Evolutionary conservation across 2,797 vertebrate genomes (phyloP), one percentile per base, ranked within the genome.

Genomic region (Micrastur ruficollis): DNA sequence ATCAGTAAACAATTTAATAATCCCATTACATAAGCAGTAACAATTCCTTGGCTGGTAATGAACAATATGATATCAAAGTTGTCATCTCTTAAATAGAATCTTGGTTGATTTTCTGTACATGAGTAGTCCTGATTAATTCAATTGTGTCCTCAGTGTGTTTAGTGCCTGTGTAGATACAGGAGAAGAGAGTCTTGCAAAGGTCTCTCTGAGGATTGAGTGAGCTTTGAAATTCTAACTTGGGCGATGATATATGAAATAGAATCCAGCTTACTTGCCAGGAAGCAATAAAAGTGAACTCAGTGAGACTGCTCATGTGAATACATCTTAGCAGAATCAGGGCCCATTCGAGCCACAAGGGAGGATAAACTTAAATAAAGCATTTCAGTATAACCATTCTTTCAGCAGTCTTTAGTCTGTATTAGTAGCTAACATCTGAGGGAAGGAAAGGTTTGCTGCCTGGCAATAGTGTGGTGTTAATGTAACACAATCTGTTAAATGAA

Each of bases 401-500:
- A 81, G 61, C 71, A 78, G 90, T 62, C 89, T 88, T 49, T 76
- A 93, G 86, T 47, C 93, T 95, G 81, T 87, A 97, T 97, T 95
- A 97, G 94, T n/a, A 95, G 83, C 95, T 92, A 95, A 95, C 97
- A 96, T 95, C 93, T 95, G 95, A 97, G 90, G 83, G 71, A 92
- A 88, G 82, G 82, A 95, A 92, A 97, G 93, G 96, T 96, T 97
- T 95, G 90, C 93, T 97, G 83, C 95, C 95, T 96, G 96, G 97
- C 96, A 96, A 83, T 94, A 86, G 67, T 80, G 59, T 92, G 94
- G 95, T 95, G 95, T 95, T 96, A 97, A 97, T 92, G 94, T 96
- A 96, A 97, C 95, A 95, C 92, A 97, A 97, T 96, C 97, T 97
- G 96, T 97, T 97, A 97, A 97, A 97, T 80, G 94, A 95, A 96